Base-by-base conservation (phyloP, 2,797 vertebrate genomes). In the Muraenolepis orangiensis region DNA sequence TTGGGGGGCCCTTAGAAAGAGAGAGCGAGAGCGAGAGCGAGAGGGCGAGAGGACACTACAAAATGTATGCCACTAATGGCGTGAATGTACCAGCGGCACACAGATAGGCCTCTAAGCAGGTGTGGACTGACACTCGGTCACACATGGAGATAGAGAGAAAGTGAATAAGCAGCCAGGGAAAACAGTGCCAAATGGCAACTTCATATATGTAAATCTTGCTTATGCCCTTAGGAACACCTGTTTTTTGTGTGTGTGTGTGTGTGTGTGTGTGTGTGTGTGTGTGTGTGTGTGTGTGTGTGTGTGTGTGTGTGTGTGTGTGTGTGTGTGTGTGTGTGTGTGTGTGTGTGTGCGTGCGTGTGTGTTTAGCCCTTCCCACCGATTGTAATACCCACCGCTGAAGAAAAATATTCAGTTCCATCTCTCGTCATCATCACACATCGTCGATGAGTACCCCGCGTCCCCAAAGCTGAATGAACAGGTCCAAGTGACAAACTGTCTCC, bases 401-500 rank as follows among this genome's bases (percentile, higher is more conserved):
- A n/a, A n/a, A n/a, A n/a, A n/a, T n/a, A 51, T 26, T 61, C n/a
- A 11, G n/a, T 61, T 26, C 6, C n/a, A 26, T 61, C 57, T 64
- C 23, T 12, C n/a, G 57, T 26, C 36, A 29, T 64, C 46, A 70
- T 20, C 32, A 23, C 30, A 32, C 7, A 71, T n/a, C n/a, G n/a
- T n/a, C n/a, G 61, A 77, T 76, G 18, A 72, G 80, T 77, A 66
- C 51, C 72, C 40, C 69, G 8, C 51, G 10, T 57, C 61, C 42
- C 28, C 14, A n/a, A 73, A 40, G 8, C 2, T 76, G 40, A 66
- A 28, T 76, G 14, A 72, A 66, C 73, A 1, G 61, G 40, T 73
- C 73, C 72, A 36, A 69, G 66, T 78, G 36, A 72, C 71, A 18
- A 66, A 36, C 66, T 74, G 46, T n/a, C 18, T 57, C 23, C 42